Conservation (phyloP, 2,888 invertebrate species). For the Spisula solida region DNA sequence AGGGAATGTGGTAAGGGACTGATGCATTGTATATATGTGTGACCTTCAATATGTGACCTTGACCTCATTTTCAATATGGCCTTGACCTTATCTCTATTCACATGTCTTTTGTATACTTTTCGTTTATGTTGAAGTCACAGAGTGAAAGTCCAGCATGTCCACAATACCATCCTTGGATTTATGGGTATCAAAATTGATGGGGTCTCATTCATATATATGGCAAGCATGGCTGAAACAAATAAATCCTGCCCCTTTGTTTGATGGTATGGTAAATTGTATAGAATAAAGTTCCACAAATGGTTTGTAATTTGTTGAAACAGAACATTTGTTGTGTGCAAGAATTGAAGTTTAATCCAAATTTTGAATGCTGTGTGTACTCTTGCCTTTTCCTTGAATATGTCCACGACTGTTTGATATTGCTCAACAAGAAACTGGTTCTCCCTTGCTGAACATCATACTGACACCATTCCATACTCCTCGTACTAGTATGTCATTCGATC, state of each 20-base stretch:
- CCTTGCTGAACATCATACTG: background rate
- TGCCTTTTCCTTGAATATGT: too few relatives aligned
- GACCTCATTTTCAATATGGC: too few relatives aligned
- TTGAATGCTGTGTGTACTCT: too few relatives aligned
- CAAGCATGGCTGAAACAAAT: background rate
- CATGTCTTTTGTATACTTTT: background rate
- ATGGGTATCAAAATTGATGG: background rate
- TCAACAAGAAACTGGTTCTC: background rate
- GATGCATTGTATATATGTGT: background rate
- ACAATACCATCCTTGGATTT: background rate
- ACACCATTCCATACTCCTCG: background rate
- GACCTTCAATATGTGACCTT: background rate
- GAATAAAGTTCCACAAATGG: too few relatives aligned
- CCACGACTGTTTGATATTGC: too few relatives aligned
- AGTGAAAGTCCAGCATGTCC: constrained; percentile 7
- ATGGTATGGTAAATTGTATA: background rate
- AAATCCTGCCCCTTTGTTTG: background rate
- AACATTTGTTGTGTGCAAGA: too few relatives aligned
- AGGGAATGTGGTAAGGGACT: constrained; percentile 55
- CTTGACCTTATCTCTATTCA: background rate
- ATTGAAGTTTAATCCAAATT: too few relatives aligned
- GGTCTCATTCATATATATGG: background rate
- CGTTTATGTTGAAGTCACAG: background rate
- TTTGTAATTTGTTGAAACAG: too few relatives aligned
- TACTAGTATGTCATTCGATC: background rate